A percentile compares a stretch with the other conserved stretches of the same genome.
Evolutionary conservation across 2,888 invertebrate species (phyloP).

Genomic region (Nymphalis c-album): DNA sequence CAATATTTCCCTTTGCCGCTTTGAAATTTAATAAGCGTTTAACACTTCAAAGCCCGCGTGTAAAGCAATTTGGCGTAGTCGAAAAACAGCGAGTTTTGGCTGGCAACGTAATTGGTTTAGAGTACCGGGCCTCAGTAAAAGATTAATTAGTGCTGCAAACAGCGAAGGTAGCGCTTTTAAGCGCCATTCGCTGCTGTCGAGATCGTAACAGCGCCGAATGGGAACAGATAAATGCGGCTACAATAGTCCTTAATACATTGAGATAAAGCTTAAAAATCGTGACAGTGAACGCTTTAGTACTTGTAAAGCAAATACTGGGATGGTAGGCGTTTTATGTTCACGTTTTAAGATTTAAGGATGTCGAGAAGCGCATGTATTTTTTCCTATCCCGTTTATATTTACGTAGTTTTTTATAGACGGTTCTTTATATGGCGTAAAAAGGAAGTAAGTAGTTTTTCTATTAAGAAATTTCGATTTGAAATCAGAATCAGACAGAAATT

Average conservation of each 20-base stretch:
- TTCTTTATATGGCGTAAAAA: neutral
- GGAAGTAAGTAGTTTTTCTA: neutral
- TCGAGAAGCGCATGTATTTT: slow-evolving; percentile 39
- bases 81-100: slow-evolving; percentile 77
- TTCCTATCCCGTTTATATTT: slow-evolving; percentile 13
- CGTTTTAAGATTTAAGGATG: slow-evolving; percentile 49
- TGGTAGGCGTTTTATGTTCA: slow-evolving; percentile 46
- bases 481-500: neutral
- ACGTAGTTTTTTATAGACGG: slow-evolving; percentile 1
- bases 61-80: slow-evolving; percentile 76
- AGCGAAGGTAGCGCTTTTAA: slow-evolving; percentile 63
- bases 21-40: slow-evolving; percentile 78
- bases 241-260: slow-evolving; percentile 37
- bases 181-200: slow-evolving; percentile 51
- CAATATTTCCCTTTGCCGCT: slow-evolving; percentile 67
- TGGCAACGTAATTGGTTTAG: slow-evolving; percentile 75
- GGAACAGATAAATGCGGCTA: slow-evolving; percentile 27
- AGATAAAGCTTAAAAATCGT: slow-evolving; percentile 12
- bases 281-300: neutral
- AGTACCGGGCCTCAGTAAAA: slow-evolving; percentile 64
- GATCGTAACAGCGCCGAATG: slow-evolving; percentile 48
- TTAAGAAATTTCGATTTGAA: neutral
- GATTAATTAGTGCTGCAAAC: slow-evolving; percentile 77
- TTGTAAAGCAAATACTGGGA: slow-evolving; percentile 39
- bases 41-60: slow-evolving; percentile 76